Base-by-base conservation (phyloP, 2,797 vertebrate species). In the Notolepis coatsorum region DNA sequence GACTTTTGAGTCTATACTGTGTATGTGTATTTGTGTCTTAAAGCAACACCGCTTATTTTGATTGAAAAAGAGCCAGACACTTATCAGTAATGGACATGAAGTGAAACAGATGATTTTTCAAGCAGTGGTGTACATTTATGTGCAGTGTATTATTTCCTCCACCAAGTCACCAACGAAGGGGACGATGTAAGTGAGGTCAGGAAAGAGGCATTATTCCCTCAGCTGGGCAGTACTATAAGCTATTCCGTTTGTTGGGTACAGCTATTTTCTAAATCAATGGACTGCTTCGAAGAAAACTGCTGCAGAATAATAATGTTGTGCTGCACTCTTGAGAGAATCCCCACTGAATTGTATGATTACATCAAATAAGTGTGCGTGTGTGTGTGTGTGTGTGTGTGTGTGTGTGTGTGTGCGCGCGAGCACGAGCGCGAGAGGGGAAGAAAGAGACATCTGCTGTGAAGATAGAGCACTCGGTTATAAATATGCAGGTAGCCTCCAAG, bases 11-110 rank as follows among this genome's bases (percentile, higher is more conserved):
- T n/a, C n/a, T n/a, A n/a, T n/a, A n/a, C n/a, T n/a, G n/a, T n/a
- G n/a, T n/a, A n/a, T n/a, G n/a, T n/a, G n/a, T n/a, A n/a, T n/a
- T n/a, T n/a, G n/a, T n/a, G n/a, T n/a, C n/a, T n/a, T n/a, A n/a
- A n/a, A n/a, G n/a, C n/a, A n/a, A n/a, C n/a, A n/a, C n/a, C n/a
- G n/a, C n/a, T n/a, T n/a, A n/a, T n/a, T n/a, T n/a, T n/a, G n/a
- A n/a, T n/a, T n/a, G 0, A 54, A 59, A 58, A 4, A 15, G 25
- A 24, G 46, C 56, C 23, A 1, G 54, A 50, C 47, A 37, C 46
- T 21, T 65, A 59, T 4, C 17, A 27, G 58, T 68, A 71, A 84
- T 78, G 71, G 73, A 70, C 68, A 57, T 28, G 39, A 60, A 67
- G 55, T 50, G 52, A 72, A 57, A 71, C 7, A 0, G 20, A 7